Base-by-base conservation (phyloP, 2,113 vertebrate genomes). In the Phaethon lepturus region DNA sequence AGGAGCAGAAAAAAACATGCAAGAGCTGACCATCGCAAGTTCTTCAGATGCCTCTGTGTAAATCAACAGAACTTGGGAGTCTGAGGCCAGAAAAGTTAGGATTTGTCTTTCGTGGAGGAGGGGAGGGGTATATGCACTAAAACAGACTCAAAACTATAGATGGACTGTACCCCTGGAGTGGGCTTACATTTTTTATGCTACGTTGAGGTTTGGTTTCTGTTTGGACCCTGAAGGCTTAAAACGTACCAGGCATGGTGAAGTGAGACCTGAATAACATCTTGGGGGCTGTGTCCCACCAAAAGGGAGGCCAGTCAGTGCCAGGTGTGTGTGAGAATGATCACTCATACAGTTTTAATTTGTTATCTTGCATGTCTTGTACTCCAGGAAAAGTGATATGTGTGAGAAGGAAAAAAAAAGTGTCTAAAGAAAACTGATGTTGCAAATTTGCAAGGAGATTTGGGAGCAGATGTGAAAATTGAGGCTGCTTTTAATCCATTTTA, bases 391-490 rank as follows among this genome's bases (percentile, higher is more conserved):
- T 72, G 59, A 64, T 85, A 75, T 42, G 29, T 93, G 69, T 93
- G 90, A 87, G 84, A 73, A 78, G 55, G 19, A 13, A 2, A 0
- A 52, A 72, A 87, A 50, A 75, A 6, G 19, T 55, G 73, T 63
- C 77, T 88, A n/a, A 92, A 88, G 63, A 88, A 87, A 93, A 69
- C 26, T 6, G 52, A 90, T 26, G 50, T 25, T 93, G 83, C 76
- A 97, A 97, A 98, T 95, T 91, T 75, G 87, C 56, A 88, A 59
- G 68, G 94, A 88, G 86, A 76, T 94, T 95, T 95, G 96, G 90
- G 93, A 97, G 74, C 86, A 93, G 64, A 69, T 67, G 94, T 94
- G 94, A 96, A 91, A 95, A 95, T 86, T 94, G 69, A 90, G 40
- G 45, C 74, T 95, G 76, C 16, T 96, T 96, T 97, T 95, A 93